Evolutionary conservation across 2,113 vertebrate genomes (phyloP), one percentile per base, ranked within the genome.

Genomic region (Oryctolagus cuniculus): DNA sequence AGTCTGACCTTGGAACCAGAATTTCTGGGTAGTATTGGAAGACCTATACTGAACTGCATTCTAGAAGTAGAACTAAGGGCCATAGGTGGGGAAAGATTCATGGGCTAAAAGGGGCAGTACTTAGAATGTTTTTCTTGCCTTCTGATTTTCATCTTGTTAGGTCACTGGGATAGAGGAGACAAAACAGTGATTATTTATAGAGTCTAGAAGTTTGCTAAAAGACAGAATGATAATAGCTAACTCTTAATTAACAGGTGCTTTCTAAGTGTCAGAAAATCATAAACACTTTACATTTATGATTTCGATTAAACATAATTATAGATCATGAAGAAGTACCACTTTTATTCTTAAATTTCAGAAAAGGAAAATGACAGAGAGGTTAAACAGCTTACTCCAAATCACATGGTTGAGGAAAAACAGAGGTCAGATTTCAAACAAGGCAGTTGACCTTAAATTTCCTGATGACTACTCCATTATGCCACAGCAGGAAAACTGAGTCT

Each of bases 341-440:
- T 92, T 90, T 78, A 61, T 53, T 55, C 24, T 53, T 88, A 83
- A 55, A 72, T 94, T 74, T 16, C 8, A 64, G 31, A 80, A 79
- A 15, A 79, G 8, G 31, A 55, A 49, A 86, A 34, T 77, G 10
- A 21, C n/a, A 38, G 22, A 53, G 17, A 38, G 9, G 2, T 93
- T 78, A 73, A 69, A 5, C 36, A 70, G 66, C 10, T 82, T 75
- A 34, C 75, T 22, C 5, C 44, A 90, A 87, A 66, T 79, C 12
- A 6, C 44, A 55, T 36, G 29, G 11, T 15, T 69, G 27, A 2
- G n/a, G 53, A 89, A 1, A 10, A 79, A 17, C 17, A 82, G 58
- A 72, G 22, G 19, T 63, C 79, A 86, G 17, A 79, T 88, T 95
- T 72, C 27, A 67, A 85, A 55, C 22, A 22, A 63, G 4, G 9